These are phyloP conservation scores for Hipposideros armiger DNA, from an alignment of 2,113 vertebrate genomes.

Conservation along the genomic window DNA sequence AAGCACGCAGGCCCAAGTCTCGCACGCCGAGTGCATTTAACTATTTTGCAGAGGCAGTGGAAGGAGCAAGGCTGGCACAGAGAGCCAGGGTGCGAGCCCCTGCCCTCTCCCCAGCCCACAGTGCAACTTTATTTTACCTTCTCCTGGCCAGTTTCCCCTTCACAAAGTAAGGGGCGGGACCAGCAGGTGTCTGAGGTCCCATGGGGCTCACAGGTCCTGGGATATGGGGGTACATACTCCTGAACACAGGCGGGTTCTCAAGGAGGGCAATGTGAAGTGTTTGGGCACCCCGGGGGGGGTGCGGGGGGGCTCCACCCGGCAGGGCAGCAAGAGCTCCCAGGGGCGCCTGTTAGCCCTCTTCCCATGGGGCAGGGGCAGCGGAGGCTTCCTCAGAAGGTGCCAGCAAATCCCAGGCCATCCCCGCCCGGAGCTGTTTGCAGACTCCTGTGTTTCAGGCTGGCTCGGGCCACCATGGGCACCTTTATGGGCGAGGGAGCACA, in stretches of 20 bases:
- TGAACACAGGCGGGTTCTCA: neutral
- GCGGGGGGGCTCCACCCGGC: neutral
- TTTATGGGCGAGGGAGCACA: neutral
- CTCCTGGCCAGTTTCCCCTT: neutral
- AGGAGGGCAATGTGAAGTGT: neutral
- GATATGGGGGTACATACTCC: neutral
- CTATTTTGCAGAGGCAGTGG: too few species aligned
- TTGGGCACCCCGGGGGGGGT: fast-evolving
- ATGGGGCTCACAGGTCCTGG: neutral
- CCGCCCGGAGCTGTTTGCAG: neutral
- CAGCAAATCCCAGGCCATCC: neutral
- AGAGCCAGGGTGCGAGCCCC: neutral
- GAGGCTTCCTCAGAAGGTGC: neutral
- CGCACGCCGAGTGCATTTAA: fast-evolving
- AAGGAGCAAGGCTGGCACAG: neutral
- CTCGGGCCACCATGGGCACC: fast-evolving
- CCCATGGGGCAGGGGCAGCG: neutral
- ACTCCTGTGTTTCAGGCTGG: neutral
- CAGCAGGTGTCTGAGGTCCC: too few species aligned
- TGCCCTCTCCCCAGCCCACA: neutral
- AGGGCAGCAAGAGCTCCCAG: neutral
- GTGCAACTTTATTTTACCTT: neutral
- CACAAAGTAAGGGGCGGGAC: neutral
- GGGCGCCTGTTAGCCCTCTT: neutral
- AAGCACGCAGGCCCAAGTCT: neutral